Conservation (phyloP, 2,797 vertebrate species). For the Gallinago nigripennis region DNA sequence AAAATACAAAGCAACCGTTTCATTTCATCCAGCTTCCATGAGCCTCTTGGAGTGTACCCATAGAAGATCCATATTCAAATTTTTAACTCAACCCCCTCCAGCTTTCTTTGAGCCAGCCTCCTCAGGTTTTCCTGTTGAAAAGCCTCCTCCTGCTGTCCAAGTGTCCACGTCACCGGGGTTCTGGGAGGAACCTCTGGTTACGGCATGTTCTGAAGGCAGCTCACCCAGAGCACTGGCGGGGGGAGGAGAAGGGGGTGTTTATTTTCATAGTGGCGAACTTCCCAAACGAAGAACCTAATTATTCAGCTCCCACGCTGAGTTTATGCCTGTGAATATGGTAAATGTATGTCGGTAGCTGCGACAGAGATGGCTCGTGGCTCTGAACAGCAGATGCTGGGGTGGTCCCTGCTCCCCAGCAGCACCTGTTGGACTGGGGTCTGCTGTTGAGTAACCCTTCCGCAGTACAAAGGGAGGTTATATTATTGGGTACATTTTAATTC, state of each 20-base stretch:
- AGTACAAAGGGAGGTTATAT: conserved; percentile 45
- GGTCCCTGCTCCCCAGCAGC: neutral
- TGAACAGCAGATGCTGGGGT: neutral
- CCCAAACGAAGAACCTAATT: neutral
- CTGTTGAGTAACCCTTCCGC: neutral
- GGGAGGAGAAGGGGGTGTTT: neutral
- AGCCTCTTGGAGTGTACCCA: neutral
- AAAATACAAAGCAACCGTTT: neutral
- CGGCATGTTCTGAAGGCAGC: neutral
- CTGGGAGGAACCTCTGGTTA: neutral
- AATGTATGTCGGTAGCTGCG: neutral
- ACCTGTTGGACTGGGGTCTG: neutral
- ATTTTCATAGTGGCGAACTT: neutral
- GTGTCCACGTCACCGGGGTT: neutral
- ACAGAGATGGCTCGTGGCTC: neutral
- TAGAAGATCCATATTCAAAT: neutral
- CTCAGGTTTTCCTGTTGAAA: neutral
- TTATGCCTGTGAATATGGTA: neutral
- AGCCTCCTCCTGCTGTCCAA: neutral
- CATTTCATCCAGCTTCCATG: neutral
- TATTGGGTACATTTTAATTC: conserved; percentile 59
- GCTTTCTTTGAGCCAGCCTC: neutral
- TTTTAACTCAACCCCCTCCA: neutral
- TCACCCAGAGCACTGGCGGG: neutral
- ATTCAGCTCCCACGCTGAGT: neutral